These are phyloP conservation scores for Vanessa cardui DNA, from an alignment of 2,888 invertebrate genomes.

Conservation along the genomic window DNA sequence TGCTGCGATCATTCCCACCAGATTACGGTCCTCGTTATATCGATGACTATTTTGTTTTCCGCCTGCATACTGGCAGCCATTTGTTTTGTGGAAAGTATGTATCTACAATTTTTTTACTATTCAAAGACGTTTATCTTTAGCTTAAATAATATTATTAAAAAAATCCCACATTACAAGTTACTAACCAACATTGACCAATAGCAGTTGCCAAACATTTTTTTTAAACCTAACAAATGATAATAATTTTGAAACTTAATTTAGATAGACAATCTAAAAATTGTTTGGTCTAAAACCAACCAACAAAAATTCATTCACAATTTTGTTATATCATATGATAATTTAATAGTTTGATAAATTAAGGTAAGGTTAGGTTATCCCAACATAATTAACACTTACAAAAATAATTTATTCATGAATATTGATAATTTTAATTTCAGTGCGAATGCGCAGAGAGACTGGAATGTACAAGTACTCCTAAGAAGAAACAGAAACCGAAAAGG, in stretches of 20 bases:
- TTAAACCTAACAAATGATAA: no score
- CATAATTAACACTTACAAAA: no score
- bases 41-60: conserved; percentile 91
- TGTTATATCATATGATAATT: no score
- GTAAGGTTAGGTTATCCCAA: no score
- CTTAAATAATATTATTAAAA: background rate
- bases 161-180: no score
- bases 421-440: conserved; percentile 65
- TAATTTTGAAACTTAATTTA: no score
- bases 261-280: no score
- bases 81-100: conserved; percentile 93
- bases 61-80: conserved; percentile 91
- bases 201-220: no score
- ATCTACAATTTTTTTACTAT: conserved; percentile 24
- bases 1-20: conserved; percentile 90
- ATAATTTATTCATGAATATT: background rate
- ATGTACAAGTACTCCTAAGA: conserved; percentile 76
- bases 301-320: no score
- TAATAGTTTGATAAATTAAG: no score
- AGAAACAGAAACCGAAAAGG: background rate
- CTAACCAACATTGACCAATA: no score
- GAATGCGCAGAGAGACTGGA: conserved; percentile 78
- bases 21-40: conserved; percentile 90
- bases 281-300: no score
- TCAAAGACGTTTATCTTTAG: background rate